Evolutionary conservation across 2,797 vertebrate genomes (phyloP), one percentile per base, ranked within the genome.

Genomic region (Glossophaga mutica): DNA sequence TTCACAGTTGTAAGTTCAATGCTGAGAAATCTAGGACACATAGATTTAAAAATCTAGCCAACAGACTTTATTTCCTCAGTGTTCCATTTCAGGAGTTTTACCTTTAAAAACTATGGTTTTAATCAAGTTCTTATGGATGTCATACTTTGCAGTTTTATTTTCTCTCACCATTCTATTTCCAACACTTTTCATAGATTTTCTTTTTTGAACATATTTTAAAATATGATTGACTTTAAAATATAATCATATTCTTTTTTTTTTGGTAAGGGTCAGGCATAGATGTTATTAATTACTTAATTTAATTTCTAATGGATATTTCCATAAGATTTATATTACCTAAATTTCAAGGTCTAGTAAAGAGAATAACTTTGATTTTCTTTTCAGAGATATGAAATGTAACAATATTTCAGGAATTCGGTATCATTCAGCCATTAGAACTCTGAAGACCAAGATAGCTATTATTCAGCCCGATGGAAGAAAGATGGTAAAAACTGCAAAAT

Each of bases 401-500:
- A 91, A 4, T 68, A 93, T 71, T 94, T 94, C 91, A 81, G 95
- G 91, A 95, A 97, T 77, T 92, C 92, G 67, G 22, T 96, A 57
- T 95, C 94, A 73, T 48, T 55, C 95, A 86, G 97, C 98, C 0
- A 97, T 98, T 73, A 98, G 98, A 98, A 98, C 98, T 87, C 97
- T 98, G 24, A 90, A 98, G 11, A 98, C 98, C n/a, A 94, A 95
- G 97, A 96, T 91, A 24, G 81, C 91, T 46, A 16, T 94, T 94
- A 97, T 96, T 90, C 90, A 21, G 79, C 97, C 79, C 78, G 96
- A 86, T n/a, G 97, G 82, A 62, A 71, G 95, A 87, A 96, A 98
- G 90, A 95, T 94, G 96, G 98, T 98, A 98, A 98, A 97, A 96
- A 95, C 50, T 77, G 9, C 21, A 91, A 96, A 94, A 96, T 88